Conservation (phyloP, 2,888 invertebrate genomes). For the Torymus aiolomorphi region DNA sequence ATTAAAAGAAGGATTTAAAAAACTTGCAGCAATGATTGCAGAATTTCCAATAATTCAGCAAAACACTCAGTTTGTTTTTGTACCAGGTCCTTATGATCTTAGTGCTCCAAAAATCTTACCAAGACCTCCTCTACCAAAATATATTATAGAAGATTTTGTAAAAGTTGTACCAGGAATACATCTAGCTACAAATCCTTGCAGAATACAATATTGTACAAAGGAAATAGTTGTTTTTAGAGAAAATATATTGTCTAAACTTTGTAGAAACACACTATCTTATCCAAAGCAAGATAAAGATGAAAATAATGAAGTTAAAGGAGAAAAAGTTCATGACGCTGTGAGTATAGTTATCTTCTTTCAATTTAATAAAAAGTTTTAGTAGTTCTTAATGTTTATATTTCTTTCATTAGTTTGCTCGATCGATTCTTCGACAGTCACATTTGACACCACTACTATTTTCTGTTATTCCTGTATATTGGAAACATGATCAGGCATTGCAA, state of each 20-base stretch:
- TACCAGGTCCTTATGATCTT: conserved; percentile 93
- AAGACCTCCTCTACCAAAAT: conserved; percentile 85
- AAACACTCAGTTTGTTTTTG: conserved; percentile 90
- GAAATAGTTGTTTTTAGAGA: conserved; percentile 94
- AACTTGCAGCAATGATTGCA: conserved; percentile 85
- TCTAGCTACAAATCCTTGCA: conserved; percentile 94
- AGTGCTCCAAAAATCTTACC: conserved; percentile 90
- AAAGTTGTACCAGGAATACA: conserved; percentile 83
- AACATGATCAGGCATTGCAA: conserved; percentile 88
- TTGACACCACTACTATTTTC: conserved; percentile 91
- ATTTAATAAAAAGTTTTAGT: conserved; percentile 5
- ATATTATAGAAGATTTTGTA: conserved; percentile 83
- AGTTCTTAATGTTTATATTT: conserved; percentile 17
- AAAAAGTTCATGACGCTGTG: conserved; percentile 85
- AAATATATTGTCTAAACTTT: conserved; percentile 94
- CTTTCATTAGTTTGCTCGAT: conserved; percentile 85
- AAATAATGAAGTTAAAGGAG: conserved; percentile 74
- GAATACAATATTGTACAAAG: conserved; percentile 96
- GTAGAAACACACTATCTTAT: conserved; percentile 90
- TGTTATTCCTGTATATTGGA: conserved; percentile 94
- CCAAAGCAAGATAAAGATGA: conserved; percentile 77
- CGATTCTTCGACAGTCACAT: conserved; percentile 92
- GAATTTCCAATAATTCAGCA: conserved; percentile 83
- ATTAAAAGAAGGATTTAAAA: conserved; percentile 85
- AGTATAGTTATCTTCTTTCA: conserved; percentile 64